Evolutionary conservation across 2,797 vertebrate species (phyloP), one percentile per base, ranked within the genome.

Genomic region (Pseudotriccus pelzelni): DNA sequence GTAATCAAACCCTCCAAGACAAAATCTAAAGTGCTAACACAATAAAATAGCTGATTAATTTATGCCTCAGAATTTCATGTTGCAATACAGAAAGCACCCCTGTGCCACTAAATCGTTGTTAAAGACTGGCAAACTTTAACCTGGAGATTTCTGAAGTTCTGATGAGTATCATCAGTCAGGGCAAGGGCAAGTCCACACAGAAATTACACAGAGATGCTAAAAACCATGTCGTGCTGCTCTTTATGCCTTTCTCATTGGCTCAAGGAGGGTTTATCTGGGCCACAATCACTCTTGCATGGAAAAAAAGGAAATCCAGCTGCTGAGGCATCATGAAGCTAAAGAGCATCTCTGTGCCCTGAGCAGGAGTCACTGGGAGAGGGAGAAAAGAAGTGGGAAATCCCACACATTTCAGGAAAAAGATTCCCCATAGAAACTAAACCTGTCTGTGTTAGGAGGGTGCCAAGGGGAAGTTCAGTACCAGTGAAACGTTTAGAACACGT

Each of bases 371-470:
- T 2, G 39, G 24, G 6, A 7, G 13, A 47, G 30, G 0, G 0
- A 43, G 62, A 36, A 30, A 64, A 72, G 52, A 39, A 27, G 44
- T 1, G 19, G 22, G 11, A 60, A 63, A 72, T 4, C 32, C 67
- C 62, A 44, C 2, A 0, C 1, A 0, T n/a, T n/a, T n/a, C 18
- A 75, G 50, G 20, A 53, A 37, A 34, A 23, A 22, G 62, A 62
- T 4, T 66, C 14, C 39, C 43, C 10, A 0, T 1, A 9, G 20
- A 2, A 43, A 76, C 47, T 39, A n/a, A 80, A 23, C 8, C 39
- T 58, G 41, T 7, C 49, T 56, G 37, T 58, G 53, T 64, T 39
- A 47, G 6, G 25, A 73, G 30, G 7, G 12, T 13, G 41, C 34
- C 32, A 67, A 34, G 41, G 17, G 53, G 9, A 46, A 83, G 20